These are phyloP conservation scores for Nomada flava DNA, from an alignment of 2,888 invertebrate genomes.

Conservation along the genomic window DNA sequence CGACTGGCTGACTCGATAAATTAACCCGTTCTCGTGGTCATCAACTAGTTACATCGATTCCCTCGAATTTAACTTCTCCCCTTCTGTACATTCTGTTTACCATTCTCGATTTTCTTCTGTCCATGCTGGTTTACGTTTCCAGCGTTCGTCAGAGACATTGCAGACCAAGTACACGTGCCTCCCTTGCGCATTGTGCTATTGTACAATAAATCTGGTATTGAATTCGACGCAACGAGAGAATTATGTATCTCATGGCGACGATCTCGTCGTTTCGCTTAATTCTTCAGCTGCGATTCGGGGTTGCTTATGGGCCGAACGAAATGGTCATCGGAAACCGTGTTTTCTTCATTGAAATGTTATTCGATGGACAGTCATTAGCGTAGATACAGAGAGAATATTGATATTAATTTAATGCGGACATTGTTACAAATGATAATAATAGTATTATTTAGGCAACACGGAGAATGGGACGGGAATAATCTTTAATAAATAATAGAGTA, in stretches of 20 bases:
- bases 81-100: background rate
- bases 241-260: too few species aligned
- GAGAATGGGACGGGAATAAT: too few species aligned
- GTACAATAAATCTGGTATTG: constrained; percentile 54
- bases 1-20: constrained; percentile 12
- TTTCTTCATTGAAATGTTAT: too few species aligned
- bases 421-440: too few species aligned
- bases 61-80: background rate
- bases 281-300: constrained; percentile 46
- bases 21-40: constrained; percentile 4
- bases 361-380: too few species aligned
- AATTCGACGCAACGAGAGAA: constrained; percentile 32
- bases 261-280: constrained; percentile 2
- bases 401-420: too few species aligned
- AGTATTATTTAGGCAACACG: too few species aligned
- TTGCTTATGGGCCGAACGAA: constrained; percentile 10
- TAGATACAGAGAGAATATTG: too few species aligned
- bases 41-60: constrained; percentile 25
- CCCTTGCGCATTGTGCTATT: constrained; percentile 30
- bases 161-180: constrained; percentile 25
- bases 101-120: background rate
- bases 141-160: constrained; percentile 46
- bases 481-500: too few species aligned
- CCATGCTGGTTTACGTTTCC: background rate
- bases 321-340: too few species aligned